phyloP scores from a whole-genome alignment of 2,797 vertebrate genomes.

The Chelonia mydas region DNA sequence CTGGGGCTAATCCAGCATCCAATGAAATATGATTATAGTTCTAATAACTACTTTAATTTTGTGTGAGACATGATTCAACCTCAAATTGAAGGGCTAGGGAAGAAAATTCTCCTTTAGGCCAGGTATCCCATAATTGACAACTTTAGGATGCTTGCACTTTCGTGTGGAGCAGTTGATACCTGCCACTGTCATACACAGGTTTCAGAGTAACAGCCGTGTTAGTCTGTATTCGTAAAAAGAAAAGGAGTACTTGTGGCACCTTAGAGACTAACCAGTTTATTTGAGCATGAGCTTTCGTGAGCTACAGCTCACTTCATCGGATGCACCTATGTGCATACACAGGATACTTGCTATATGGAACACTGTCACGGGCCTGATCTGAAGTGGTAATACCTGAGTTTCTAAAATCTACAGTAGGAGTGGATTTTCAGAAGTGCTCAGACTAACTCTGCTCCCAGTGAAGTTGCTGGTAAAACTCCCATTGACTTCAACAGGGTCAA shows the following conservation, averaged over 20 bases:
- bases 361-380: background rate
- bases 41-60: background rate
- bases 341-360: background rate
- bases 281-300: too few species aligned
- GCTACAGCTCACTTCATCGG: too few species aligned
- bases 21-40: background rate
- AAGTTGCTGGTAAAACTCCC: background rate
- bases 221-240: too few species aligned
- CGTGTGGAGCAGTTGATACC: background rate
- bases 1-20: background rate
- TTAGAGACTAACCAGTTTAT: too few species aligned
- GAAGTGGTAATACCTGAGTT: background rate
- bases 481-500: fast-evolving
- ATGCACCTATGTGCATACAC: too few species aligned
- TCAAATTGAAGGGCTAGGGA: background rate
- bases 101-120: background rate
- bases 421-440: background rate
- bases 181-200: background rate
- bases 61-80: background rate
- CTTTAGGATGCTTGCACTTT: background rate
- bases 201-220: too few species aligned
- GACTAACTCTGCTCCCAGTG: background rate
- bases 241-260: too few species aligned
- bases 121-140: background rate
- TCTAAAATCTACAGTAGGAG: background rate